Evolutionary conservation across 2,113 vertebrate species (phyloP).

Genomic region (Pterocles burchelli): DNA sequence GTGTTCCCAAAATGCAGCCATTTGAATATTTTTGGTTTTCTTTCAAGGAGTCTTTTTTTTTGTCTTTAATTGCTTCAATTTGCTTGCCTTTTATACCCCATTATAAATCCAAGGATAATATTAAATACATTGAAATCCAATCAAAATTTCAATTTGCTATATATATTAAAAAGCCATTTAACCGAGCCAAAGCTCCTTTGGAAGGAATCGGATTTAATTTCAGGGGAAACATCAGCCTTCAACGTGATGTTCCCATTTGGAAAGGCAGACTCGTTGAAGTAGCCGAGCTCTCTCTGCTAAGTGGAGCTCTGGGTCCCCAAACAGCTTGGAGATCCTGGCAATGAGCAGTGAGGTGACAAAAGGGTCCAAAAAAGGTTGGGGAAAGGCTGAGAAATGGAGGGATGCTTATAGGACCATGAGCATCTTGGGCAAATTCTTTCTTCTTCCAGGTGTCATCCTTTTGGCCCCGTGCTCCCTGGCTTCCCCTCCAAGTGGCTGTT

Average conservation of each 20-base stretch:
- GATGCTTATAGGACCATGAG: fast-evolving
- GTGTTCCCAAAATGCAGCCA: neutral
- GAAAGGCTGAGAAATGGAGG: neutral
- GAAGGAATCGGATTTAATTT: constrained; percentile 5
- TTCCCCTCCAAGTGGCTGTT: neutral
- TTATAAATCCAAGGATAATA: neutral
- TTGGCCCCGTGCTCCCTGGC: neutral
- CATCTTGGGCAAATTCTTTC: neutral
- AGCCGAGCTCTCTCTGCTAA: neutral
- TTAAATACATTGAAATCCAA: constrained; percentile 2
- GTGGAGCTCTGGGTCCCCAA: neutral
- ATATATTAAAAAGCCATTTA: neutral
- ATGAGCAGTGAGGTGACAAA: neutral
- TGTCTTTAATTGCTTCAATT: neutral
- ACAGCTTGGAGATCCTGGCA: neutral
- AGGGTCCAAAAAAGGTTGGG: neutral
- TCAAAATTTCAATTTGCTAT: neutral
- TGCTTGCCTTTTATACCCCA: neutral
- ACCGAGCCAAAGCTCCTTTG: neutral
- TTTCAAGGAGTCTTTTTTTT: neutral
- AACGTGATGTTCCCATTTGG: neutral
- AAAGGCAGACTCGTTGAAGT: neutral
- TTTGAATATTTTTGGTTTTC: neutral
- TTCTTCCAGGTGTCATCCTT: neutral
- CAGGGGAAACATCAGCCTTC: neutral